Evolutionary conservation across 2,797 vertebrate genomes (phyloP).

Genomic region (Caiman crocodilus): DNA sequence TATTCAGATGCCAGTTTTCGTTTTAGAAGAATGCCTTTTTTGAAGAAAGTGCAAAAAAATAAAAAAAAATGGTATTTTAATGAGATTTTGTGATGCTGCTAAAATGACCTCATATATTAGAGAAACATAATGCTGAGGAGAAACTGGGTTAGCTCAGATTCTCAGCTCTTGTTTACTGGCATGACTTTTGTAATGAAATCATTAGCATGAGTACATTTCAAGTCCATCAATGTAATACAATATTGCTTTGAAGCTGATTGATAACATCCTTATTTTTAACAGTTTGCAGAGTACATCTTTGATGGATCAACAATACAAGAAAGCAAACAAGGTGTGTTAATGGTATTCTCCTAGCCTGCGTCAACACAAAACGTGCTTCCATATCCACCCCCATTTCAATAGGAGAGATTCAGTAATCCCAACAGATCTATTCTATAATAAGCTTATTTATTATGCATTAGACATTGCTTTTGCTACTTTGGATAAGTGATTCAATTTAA

Average conservation of each 20-base stretch:
- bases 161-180: constrained; percentile 37
- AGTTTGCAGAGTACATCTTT: neutral
- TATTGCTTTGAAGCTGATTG: constrained; percentile 57
- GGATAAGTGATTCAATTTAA: neutral
- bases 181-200: constrained; percentile 18
- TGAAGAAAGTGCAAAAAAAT: constrained; percentile 26
- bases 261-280: neutral
- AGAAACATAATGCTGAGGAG: neutral
- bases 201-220: constrained; percentile 18
- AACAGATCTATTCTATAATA: neutral
- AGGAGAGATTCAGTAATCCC: neutral
- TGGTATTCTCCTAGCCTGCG: neutral
- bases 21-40: constrained; percentile 33
- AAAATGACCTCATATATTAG: neutral
- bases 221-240: constrained; percentile 39
- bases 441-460: neutral
- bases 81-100: constrained; percentile 10
- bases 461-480: neutral
- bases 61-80: neutral
- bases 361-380: neutral
- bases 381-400: neutral
- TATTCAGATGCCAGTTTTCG: neutral
- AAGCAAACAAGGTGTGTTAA: neutral
- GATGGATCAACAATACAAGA: neutral
- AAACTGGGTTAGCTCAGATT: constrained; percentile 10